Percentiles rank a stretch among this genome's conserved stretches.
phyloP scores from a whole-genome alignment of 2,888 invertebrate genomes.

The Meghimatium bilineatum region DNA sequence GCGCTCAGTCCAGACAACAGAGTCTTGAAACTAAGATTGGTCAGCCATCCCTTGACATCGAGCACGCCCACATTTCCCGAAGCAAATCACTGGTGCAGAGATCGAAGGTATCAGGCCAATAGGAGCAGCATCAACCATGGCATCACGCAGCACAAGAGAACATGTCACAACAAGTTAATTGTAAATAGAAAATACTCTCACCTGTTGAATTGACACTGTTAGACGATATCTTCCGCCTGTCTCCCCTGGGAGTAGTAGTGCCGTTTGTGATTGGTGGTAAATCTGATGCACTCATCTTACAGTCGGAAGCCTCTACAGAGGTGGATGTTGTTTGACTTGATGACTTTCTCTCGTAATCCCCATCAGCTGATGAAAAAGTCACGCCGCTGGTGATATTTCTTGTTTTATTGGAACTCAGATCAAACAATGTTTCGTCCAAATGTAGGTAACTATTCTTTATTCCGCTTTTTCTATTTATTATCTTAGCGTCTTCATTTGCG shows the following conservation, averaged over 20 bases:
- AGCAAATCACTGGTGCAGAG: too few relatives aligned
- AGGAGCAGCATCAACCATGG: too few relatives aligned
- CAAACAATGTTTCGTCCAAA: not conserved
- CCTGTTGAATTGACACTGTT: conserved; percentile 19
- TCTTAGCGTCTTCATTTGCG: too few relatives aligned
- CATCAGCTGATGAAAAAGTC: not conserved
- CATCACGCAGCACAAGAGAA: too few relatives aligned
- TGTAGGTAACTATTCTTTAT: not conserved
- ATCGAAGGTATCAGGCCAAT: too few relatives aligned
- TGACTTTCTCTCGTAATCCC: not conserved
- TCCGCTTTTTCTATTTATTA: not conserved
- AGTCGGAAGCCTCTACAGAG: not conserved
- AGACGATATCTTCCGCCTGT: conserved; percentile 17
- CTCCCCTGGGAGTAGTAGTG: not conserved
- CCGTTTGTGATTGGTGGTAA: conserved; percentile 43
- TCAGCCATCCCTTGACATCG: too few relatives aligned
- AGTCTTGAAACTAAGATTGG: too few relatives aligned
- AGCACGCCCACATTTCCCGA: too few relatives aligned
- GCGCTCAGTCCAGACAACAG: too few relatives aligned
- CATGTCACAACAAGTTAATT: too few relatives aligned
- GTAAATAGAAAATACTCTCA: not conserved
- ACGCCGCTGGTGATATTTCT: not conserved
- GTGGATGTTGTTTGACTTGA: not conserved
- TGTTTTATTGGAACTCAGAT: not conserved
- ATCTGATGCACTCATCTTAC: conserved; percentile 46